phyloP scores from a whole-genome alignment of 1,140 invertebrate genomes.

The Diplogasteroides magnus region DNA sequence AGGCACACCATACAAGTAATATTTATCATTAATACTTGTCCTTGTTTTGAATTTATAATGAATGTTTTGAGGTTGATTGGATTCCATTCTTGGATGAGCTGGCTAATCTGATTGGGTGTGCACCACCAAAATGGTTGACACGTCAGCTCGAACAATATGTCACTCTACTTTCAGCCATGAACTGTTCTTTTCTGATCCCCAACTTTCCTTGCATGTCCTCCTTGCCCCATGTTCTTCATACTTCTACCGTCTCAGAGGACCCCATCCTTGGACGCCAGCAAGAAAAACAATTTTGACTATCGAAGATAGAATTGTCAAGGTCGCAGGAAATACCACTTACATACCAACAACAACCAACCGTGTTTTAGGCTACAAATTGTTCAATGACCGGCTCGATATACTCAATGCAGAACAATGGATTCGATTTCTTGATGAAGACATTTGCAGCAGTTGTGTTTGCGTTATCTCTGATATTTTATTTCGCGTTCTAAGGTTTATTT shows the following conservation, averaged over 20 bases:
- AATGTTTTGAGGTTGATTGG: conserved; percentile 50
- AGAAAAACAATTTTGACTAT: conserved; percentile 54
- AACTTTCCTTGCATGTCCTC: conserved; percentile 11
- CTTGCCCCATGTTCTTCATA: conserved; percentile 57
- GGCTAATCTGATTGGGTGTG: conserved; percentile 54
- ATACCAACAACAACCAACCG: too few species aligned
- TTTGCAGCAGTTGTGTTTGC: too few species aligned
- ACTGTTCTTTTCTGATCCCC: neutral
- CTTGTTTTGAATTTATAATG: neutral
- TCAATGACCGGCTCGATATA: too few species aligned
- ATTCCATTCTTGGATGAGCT: conserved; percentile 57
- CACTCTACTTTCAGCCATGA: neutral
- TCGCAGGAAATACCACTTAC: neutral
- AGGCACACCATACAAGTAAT: conserved; percentile 54
- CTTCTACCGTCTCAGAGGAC: conserved; percentile 58
- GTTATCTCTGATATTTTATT: too few species aligned
- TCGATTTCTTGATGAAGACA: too few species aligned
- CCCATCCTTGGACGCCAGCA: conserved; percentile 57
- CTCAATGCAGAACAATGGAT: too few species aligned
- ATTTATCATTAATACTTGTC: neutral
- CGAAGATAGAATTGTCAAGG: conserved; percentile 19
- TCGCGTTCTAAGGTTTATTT: too few species aligned
- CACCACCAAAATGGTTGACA: conserved; percentile 53
- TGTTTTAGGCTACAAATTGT: too few species aligned
- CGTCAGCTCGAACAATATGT: neutral